Conservation (phyloP, 2,113 vertebrate genomes). For the Amphiprion ocellaris region DNA sequence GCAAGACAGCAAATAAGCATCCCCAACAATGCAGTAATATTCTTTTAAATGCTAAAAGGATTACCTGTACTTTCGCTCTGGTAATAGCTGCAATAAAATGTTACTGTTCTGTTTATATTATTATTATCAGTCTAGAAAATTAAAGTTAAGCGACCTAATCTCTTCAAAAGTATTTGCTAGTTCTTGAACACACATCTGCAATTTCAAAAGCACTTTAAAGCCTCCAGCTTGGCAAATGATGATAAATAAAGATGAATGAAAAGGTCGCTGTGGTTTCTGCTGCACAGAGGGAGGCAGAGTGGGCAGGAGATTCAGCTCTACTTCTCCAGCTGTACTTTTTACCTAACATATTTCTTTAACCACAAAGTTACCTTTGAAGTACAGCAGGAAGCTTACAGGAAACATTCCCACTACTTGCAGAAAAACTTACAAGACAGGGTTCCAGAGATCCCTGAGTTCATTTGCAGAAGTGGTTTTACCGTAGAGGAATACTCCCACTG, state of each 20-base stretch:
- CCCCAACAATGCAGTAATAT: not conserved
- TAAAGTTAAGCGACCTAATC: not conserved
- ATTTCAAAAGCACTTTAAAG: conserved; percentile 6
- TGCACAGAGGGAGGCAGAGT: conserved; percentile 37
- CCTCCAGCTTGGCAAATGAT: conserved; percentile 13
- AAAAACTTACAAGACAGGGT: conserved; percentile 17
- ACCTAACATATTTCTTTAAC: conserved; percentile 51
- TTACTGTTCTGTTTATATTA: not conserved
- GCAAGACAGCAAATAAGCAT: not conserved
- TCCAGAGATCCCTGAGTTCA: not conserved
- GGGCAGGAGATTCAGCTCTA: conserved; percentile 26
- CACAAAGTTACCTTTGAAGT: conserved; percentile 59
- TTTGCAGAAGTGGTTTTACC: conserved; percentile 30
- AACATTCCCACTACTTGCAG: conserved; percentile 15
- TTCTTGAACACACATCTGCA: conserved; percentile 2
- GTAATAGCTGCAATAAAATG: no score
- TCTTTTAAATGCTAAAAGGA: no score
- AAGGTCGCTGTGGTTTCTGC: conserved; percentile 19
- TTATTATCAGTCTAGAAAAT: not conserved
- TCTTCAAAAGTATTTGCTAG: not conserved
- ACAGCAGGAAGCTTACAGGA: conserved; percentile 46
- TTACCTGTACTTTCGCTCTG: no score
- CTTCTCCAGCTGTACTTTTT: conserved; percentile 63
- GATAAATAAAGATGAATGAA: conserved; percentile 44
- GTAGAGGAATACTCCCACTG: conserved; percentile 15